These are phyloP conservation scores for Herpetotheres cachinnans DNA, from an alignment of 2,113 vertebrate genomes.

Conservation along the genomic window DNA sequence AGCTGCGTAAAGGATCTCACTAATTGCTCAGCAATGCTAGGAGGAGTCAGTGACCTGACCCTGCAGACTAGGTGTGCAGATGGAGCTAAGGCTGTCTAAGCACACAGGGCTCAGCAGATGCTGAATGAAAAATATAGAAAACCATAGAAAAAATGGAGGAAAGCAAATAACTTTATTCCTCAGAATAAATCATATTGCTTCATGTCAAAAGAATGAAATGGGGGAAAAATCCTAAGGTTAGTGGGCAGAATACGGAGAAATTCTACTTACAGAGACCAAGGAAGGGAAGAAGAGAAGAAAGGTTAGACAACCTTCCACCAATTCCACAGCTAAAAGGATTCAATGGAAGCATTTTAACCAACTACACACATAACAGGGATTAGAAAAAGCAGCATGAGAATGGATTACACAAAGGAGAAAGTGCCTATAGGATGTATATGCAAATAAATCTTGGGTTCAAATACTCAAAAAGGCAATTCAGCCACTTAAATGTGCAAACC, in stretches of 20 bases:
- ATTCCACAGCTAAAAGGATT: background rate
- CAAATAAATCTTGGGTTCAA: background rate
- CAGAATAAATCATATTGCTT: background rate
- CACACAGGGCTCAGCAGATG: background rate
- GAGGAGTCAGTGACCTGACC: background rate
- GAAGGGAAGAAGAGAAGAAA: background rate
- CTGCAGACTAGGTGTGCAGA: background rate
- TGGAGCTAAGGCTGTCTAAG: background rate
- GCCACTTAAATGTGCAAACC: background rate
- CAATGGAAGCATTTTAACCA: background rate
- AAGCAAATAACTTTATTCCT: background rate
- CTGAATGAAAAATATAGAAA: background rate
- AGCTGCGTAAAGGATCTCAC: background rate
- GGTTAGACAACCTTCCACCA: background rate
- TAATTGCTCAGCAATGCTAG: background rate
- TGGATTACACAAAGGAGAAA: background rate
- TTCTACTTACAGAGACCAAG: background rate
- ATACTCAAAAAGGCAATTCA: background rate
- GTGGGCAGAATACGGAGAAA: background rate
- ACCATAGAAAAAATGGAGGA: background rate
- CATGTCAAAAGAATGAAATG: background rate
- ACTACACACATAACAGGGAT: background rate
- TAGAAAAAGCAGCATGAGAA: background rate
- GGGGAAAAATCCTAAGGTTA: background rate
- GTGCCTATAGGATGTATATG: background rate